phyloP scores from a whole-genome alignment of 2,113 vertebrate genomes.

The Catharus fuscescens region DNA sequence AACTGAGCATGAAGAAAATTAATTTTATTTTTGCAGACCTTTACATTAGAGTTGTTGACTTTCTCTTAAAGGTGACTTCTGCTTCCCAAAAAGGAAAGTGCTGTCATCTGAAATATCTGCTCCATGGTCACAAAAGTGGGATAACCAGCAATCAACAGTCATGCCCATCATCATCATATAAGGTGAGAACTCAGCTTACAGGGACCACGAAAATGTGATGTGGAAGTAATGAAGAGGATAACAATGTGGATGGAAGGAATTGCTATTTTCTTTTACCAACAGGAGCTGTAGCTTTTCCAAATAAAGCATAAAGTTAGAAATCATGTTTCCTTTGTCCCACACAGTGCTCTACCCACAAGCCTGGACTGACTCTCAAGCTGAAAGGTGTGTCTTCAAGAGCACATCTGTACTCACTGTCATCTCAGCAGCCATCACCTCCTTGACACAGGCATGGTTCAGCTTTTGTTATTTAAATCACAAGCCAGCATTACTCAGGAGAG shows the following conservation, averaged over 20 bases:
- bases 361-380: not conserved
- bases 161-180: not conserved
- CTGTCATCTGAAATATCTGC: not conserved
- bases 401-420: not conserved
- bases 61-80: not conserved
- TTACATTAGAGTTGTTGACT: not conserved
- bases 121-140: not conserved
- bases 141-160: not conserved
- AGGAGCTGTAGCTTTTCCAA: not conserved
- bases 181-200: not conserved
- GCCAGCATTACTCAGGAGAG: not conserved
- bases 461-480: not conserved
- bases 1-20: not conserved
- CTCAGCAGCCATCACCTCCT: not conserved
- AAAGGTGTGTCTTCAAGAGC: not conserved
- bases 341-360: not conserved
- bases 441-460: not conserved
- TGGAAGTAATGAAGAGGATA: not conserved
- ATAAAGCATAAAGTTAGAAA: not conserved
- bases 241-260: not conserved
- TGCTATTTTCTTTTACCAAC: not conserved
- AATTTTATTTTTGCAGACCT: not conserved
- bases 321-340: not conserved
- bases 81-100: not conserved
- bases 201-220: not conserved